phyloP scores from a whole-genome alignment of 2,113 vertebrate species.

The Ammodytes marinus region DNA sequence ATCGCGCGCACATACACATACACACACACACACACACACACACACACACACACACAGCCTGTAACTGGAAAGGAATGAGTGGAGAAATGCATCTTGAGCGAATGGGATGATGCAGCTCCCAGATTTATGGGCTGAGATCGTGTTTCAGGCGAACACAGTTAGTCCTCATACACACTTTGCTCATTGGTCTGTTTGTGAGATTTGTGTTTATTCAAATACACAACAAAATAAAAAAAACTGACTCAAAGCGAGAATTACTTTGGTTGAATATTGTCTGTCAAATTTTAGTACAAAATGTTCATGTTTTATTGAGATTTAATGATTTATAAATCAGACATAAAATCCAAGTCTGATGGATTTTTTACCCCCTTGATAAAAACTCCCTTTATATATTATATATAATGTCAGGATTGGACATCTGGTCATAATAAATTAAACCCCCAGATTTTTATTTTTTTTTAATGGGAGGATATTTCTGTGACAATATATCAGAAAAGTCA shows the following conservation, averaged over 20 bases:
- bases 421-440: neutral
- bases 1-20: slow-evolving; percentile 13
- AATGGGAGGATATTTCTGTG: neutral
- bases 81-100: slow-evolving; percentile 53
- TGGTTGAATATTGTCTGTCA: neutral
- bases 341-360: neutral
- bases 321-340: neutral
- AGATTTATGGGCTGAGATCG: slow-evolving; percentile 63
- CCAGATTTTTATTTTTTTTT: neutral
- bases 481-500: neutral
- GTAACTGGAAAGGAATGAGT: slow-evolving; percentile 67
- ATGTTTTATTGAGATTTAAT: neutral
- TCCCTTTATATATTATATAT: neutral
- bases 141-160: slow-evolving; percentile 55
- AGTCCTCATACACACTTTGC: slow-evolving; percentile 23
- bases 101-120: slow-evolving; percentile 54
- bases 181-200: neutral
- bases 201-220: slow-evolving; percentile 15
- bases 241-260: neutral
- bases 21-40: neutral
- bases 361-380: neutral
- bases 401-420: neutral
- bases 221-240: neutral
- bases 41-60: neutral
- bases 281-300: neutral